These are phyloP conservation scores for Rhombomys opimus DNA, from an alignment of 2,113 vertebrate species.

Conservation along the genomic window DNA sequence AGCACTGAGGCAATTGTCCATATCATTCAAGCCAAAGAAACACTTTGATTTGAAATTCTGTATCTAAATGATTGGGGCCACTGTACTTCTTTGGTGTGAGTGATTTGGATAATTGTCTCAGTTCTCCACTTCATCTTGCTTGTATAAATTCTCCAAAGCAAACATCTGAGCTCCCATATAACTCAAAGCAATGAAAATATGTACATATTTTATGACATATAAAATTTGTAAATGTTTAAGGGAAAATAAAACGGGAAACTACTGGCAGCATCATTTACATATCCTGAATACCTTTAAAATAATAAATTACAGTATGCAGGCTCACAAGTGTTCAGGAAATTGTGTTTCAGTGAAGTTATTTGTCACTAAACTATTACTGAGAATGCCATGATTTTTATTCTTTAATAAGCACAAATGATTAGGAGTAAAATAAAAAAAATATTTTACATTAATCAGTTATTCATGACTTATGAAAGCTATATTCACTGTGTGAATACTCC, in stretches of 20 bases:
- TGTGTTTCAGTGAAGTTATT: conserved; percentile 69
- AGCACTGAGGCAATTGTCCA: conserved; percentile 63
- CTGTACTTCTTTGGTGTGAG: conserved; percentile 55
- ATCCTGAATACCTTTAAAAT: conserved; percentile 75
- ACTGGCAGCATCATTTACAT: conserved; percentile 71
- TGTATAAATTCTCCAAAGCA: conserved; percentile 60
- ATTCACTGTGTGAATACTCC: background rate
- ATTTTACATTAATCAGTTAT: conserved; percentile 34
- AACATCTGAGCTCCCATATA: conserved; percentile 24
- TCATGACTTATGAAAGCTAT: background rate
- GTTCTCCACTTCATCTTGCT: conserved; percentile 56
- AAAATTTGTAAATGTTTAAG: conserved; percentile 71
- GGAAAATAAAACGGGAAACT: conserved; percentile 70
- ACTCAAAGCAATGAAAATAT: conserved; percentile 45
- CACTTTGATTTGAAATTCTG: conserved; percentile 76
- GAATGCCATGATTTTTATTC: conserved; percentile 68
- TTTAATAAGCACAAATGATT: conserved; percentile 42
- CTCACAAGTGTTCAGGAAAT: conserved; percentile 71
- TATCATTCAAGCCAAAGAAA: conserved; percentile 73
- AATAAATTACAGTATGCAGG: conserved; percentile 64
- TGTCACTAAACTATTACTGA: conserved; percentile 70
- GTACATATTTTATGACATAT: conserved; percentile 53
- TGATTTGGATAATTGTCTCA: conserved; percentile 74
- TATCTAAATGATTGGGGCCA: conserved; percentile 69
- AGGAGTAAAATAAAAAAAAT: conserved; percentile 41